Evolutionary conservation across 2,113 vertebrate genomes (phyloP), one percentile per base, ranked within the genome.

Genomic region (Scartelaos histophorus): DNA sequence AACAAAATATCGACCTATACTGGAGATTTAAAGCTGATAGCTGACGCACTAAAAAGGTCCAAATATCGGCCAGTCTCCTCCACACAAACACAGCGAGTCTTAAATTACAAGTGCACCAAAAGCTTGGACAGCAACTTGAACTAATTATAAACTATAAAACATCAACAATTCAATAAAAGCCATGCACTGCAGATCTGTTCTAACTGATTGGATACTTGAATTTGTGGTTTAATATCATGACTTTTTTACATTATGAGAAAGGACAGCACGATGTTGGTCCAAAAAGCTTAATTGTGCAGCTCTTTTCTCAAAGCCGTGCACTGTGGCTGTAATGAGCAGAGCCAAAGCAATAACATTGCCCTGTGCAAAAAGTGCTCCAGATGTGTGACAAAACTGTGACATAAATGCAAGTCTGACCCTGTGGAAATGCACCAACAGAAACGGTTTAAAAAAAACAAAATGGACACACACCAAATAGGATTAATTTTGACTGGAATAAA

Each of bases 341-440:
- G 75, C 75, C 82, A 77, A 82, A 43, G 12, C 60, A 47, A 54
- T 62, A 65, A 76, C 71, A 69, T 45, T 66, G 68, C 71, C 29
- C 57, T n/a, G 25, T 49, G 47, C 66, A 69, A 61, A 56, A 46
- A 51, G 29, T 6, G 61, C 65, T 34, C 12, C 4, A 53, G 51
- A 17, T 49, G 60, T 21, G 29, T 80, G 81, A 74, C 82, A 84
- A 76, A 29, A 81, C 47, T 61, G 22, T 57, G 71, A 64, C 61
- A 76, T 46, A 71, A 58, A 81, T 49, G 35, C 13, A 0, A 6
- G 13, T 65, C 56, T 1, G 67, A 74, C 35, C 35, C 3, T 47
- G 51, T 74, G 84, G 66, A 74, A 70, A 22, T 61, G 19, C 7
- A 38, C 54, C 69, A 60, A 68, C 46, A 22, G 7, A 51, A 29